Base-by-base conservation (phyloP, 2,113 vertebrate genomes). In the Ammospiza caudacuta region DNA sequence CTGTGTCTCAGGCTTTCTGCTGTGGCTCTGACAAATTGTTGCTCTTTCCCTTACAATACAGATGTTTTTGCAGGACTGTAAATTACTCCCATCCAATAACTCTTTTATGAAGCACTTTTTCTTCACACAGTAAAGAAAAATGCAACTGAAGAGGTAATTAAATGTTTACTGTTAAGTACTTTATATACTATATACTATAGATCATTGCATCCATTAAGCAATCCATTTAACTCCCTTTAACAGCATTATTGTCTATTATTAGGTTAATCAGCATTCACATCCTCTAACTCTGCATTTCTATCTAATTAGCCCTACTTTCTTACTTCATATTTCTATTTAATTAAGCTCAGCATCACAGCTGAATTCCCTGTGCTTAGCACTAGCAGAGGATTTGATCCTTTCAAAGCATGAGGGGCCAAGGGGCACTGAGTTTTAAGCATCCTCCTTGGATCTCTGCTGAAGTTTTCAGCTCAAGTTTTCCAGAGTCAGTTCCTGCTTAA, bases 81-180 rank as follows among this genome's bases (percentile, higher is more conserved):
- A 97, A 96, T 97, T 93, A 93, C 39, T 93, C 69, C 76, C 62
- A 96, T 68, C 83, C 69, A 86, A 62, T 58, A 90, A 95, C 29
- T 73, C 75, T 83, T 91, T 89, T 91, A 96, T 93, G 88, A 94
- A 95, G 87, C 51, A 33, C 80, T 94, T 80, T 87, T 86, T 35
- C 16, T 88, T 73, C 6, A 11, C 61, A 66, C 28, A 94, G 51
- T 59, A 70, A 94, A 96, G 94, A 94, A 96, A 95, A 96, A 95
- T 86, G 82, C 82, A 93, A 63, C 87, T 90, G 59, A 94, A 87
- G 89, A 92, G 85, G 89, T 94, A 97, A 96, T 97, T 96, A 97
- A 97, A 96, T 96, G 95, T 96, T 97, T 97, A 94, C 95, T 93
- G 91, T 97, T 96, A 97, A 96, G 83, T 95, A 96, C 92, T 92